phyloP scores from a whole-genome alignment of 2,888 invertebrate species.

The Latheticus oryzae region DNA sequence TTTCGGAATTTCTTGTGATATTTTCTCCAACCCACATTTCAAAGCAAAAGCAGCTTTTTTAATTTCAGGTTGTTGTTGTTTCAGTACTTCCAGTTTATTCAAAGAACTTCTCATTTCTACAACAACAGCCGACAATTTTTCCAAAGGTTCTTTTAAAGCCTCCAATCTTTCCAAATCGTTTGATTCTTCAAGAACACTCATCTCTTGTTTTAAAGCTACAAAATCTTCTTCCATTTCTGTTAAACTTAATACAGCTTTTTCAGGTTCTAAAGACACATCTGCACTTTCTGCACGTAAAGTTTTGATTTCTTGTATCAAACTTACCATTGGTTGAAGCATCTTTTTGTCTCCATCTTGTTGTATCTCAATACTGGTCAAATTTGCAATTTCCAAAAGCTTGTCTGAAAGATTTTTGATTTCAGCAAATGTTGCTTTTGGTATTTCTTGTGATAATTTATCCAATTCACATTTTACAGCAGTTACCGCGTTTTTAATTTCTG shows the following conservation, averaged over 20 bases:
- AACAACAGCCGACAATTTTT: slow-evolving; percentile 43
- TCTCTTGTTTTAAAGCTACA: slow-evolving; percentile 30
- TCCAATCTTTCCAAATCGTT: slow-evolving; percentile 19
- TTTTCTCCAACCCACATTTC: slow-evolving; percentile 37
- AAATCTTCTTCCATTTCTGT: slow-evolving; percentile 36
- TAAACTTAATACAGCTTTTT: slow-evolving; percentile 48
- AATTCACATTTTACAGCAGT: slow-evolving; percentile 39
- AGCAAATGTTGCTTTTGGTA: slow-evolving; percentile 34
- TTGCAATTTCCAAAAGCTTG: slow-evolving; percentile 29
- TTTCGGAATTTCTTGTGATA: slow-evolving; percentile 30
- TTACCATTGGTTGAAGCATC: slow-evolving; percentile 25
- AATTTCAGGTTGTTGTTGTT: slow-evolving; percentile 41
- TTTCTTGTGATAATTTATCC: slow-evolving; percentile 9
- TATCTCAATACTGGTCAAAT: neutral
- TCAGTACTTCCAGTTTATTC: slow-evolving; percentile 43
- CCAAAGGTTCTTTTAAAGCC: slow-evolving; percentile 42
- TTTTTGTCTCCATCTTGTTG: slow-evolving; percentile 1
- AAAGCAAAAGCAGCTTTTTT: slow-evolving; percentile 35
- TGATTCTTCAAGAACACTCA: slow-evolving; percentile 1
- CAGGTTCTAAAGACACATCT: slow-evolving; percentile 28
- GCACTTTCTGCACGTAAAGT: slow-evolving; percentile 31
- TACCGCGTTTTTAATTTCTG: slow-evolving; percentile 41
- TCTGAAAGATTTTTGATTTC: slow-evolving; percentile 38
- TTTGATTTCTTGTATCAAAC: slow-evolving; percentile 36
- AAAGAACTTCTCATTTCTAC: slow-evolving; percentile 32